These are phyloP conservation scores for Tadarida brasiliensis DNA, from an alignment of 2,797 vertebrate genomes.

Conservation along the genomic window DNA sequence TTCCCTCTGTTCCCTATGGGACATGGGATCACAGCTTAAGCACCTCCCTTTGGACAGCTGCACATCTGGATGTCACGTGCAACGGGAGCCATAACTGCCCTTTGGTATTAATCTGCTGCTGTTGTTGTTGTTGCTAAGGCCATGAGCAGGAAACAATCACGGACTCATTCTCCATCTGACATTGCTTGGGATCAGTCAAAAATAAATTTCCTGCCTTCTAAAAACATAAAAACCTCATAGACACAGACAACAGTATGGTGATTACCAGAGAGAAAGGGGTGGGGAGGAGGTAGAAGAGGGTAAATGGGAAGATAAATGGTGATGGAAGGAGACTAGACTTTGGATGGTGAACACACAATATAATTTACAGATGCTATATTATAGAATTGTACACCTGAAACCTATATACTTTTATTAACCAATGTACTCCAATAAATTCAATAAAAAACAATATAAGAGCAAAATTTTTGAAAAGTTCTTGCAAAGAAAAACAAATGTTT, in stretches of 20 bases:
- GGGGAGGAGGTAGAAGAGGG: background rate
- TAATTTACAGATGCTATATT: background rate
- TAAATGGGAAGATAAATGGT: background rate
- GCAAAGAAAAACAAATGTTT: background rate
- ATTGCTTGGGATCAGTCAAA: background rate
- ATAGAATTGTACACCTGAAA: background rate
- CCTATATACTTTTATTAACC: background rate
- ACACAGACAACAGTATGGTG: background rate
- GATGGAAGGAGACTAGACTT: background rate
- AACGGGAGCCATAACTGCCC: background rate
- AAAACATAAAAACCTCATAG: background rate
- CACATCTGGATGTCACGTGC: constrained; percentile 59
- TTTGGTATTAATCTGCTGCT: background rate
- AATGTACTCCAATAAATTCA: background rate
- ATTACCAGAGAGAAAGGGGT: background rate
- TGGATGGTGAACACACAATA: background rate
- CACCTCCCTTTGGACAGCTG: constrained; percentile 26
- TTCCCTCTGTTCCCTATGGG: background rate
- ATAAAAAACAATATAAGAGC: background rate
- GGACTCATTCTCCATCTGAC: background rate
- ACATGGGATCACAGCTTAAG: background rate
- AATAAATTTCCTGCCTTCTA: background rate
- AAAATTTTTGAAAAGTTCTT: background rate
- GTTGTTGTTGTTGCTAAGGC: constrained; percentile 25
- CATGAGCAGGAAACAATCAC: constrained; percentile 9